Evolutionary conservation across 2,797 vertebrate genomes (phyloP), one percentile per base, ranked within the genome.

Genomic region (Danio tinwini): DNA sequence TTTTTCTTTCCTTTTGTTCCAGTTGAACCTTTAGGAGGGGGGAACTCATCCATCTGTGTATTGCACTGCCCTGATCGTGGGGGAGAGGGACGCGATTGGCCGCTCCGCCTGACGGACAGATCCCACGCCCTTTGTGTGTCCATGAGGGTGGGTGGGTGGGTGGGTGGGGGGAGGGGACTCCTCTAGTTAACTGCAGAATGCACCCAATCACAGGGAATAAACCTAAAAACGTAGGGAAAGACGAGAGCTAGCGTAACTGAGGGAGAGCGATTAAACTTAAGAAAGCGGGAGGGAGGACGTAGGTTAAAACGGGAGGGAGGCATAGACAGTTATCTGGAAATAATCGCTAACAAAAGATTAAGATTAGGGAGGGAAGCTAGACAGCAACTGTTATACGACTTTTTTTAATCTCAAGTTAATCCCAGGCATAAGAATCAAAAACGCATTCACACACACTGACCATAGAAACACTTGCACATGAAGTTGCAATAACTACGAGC

Each of bases 1-100:
- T 11, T 63, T 56, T 1, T 16, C 16, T 55, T 7, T 83, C 21
- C 17, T 11, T 76, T 12, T 76, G 39, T 74, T 52, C 59, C 83
- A 97, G 96, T 92, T 95, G 92, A 94, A 92, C 93, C 92, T 93
- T 92, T 93, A 90, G 90, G 93, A 95, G 94, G 90, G 91, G 92
- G 95, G 94, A 95, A 92, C 92, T 94, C 94, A 90, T 95, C 94
- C 90, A 95, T 94, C 95, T 94, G 92, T 95, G 95, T 95, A 94
- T 96, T 94, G 93, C 94, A 93, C 94, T 94, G 94, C 94, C 95
- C 95, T 94, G 94, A 93, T 94, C 83, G 94, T 95, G 94, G 94
- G 94, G 95, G 93, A 94, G 90, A 91, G 92, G 92, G 93, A 93
- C 81, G 89, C 89, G 89, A 90, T 90, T 91, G 93, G 92, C 91